A percentile compares a stretch with the other conserved stretches of the same genome.
phyloP scores from a whole-genome alignment of 2,113 vertebrate species.

The Gambusia affinis region DNA sequence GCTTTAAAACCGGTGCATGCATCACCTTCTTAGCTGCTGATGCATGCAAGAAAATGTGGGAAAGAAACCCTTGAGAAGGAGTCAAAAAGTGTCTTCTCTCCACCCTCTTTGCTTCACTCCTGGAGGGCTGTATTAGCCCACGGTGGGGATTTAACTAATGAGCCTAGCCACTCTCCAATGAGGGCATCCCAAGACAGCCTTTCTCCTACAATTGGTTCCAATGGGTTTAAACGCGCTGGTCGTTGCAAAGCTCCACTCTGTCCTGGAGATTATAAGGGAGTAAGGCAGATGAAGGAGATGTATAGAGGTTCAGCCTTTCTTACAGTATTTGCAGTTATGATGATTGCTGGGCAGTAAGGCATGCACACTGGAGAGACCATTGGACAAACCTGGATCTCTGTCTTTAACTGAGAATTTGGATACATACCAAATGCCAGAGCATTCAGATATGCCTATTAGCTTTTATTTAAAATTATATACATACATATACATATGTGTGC shows the following conservation, averaged over 20 bases:
- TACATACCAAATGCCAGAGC: no score
- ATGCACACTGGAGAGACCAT: constrained; percentile 20
- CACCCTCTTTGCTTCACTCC: constrained; percentile 71
- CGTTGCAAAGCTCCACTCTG: constrained; percentile 74
- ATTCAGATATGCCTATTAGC: no score
- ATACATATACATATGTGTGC: no score
- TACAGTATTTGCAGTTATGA: constrained; percentile 69
- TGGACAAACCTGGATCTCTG: background rate
- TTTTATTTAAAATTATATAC: no score
- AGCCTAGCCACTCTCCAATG: constrained; percentile 81
- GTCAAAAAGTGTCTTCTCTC: constrained; percentile 78
- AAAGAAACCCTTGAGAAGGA: constrained; percentile 78
- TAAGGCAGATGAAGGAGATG: constrained; percentile 78
- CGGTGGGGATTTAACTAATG: constrained; percentile 86
- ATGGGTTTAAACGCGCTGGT: constrained; percentile 81
- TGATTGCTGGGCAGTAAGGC: constrained; percentile 37
- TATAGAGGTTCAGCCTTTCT: constrained; percentile 45
- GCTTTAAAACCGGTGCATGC: constrained; percentile 54
- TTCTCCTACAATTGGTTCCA: constrained; percentile 86
- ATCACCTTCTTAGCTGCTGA: constrained; percentile 78
- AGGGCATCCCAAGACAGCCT: constrained; percentile 82
- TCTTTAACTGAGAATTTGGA: background rate
- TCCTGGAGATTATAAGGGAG: constrained; percentile 79
- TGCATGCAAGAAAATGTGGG: constrained; percentile 80
- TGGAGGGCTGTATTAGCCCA: constrained; percentile 79